phyloP scores from a whole-genome alignment of 30 jellyfish, hydroid and myxozoan genomes.

The Cassiopea xamachana region DNA sequence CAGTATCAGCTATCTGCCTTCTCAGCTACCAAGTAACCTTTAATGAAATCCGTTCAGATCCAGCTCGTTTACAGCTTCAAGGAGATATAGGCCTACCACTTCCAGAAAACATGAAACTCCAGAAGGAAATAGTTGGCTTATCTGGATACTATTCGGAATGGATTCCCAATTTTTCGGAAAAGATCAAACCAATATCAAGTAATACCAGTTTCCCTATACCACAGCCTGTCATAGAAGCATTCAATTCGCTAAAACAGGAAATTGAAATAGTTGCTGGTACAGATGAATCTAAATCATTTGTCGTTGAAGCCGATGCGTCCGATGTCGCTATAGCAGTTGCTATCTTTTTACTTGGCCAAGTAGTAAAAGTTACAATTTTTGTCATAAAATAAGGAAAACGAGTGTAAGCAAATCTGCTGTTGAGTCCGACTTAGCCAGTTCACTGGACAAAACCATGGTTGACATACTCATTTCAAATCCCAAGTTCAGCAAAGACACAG shows the following conservation, averaged over 20 bases:
- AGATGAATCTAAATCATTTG: neutral
- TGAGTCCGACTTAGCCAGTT: no score
- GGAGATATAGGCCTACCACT: neutral
- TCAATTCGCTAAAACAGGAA: neutral
- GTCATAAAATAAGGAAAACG: no score
- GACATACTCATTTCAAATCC: no score
- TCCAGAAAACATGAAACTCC: neutral
- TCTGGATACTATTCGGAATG: neutral
- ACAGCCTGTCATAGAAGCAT: neutral
- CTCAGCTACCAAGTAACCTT: neutral
- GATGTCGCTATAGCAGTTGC: no score
- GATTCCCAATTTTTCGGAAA: neutral
- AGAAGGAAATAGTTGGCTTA: neutral
- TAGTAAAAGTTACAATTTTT: no score
- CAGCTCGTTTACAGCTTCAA: neutral
- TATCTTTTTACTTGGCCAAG: no score
- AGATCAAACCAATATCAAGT: neutral
- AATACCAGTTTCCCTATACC: neutral
- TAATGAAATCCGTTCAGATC: neutral
- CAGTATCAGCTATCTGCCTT: neutral
- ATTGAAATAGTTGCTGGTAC: neutral
- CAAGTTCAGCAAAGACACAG: no score
- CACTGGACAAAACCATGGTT: no score
- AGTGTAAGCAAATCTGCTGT: no score
- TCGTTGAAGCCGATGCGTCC: neutral